Base-by-base conservation (phyloP, 2,113 vertebrate species). In the Cervus canadensis region DNA sequence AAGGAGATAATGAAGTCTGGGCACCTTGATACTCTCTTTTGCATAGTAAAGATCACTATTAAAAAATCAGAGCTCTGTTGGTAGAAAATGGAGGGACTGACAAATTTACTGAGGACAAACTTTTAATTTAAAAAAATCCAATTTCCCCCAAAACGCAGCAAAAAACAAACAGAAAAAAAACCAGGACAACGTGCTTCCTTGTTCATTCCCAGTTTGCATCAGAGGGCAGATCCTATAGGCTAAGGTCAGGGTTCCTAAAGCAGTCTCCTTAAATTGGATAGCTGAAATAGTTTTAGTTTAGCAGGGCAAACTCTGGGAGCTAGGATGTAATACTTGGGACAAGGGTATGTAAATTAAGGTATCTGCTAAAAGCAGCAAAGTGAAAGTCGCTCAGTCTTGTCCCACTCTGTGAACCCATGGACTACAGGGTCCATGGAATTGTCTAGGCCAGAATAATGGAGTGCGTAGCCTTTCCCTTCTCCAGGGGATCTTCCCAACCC, bases 291-390 rank as follows among this genome's bases (percentile, higher is more conserved):
- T 67, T 60, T 84, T 43, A 57, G 30, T 36, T 57, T 87, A 79
- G 43, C 17, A 64, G 28, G 25, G 3, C 7, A 50, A 64, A 4
- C 5, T 64, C 6, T 33, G 10, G 9, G 16, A 76, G 12, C 25
- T 57, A 60, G 3, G 48, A n/a, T 82, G 30, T 10, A 52, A 1
- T 52, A 82, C 79, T 7, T 50, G 25, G 23, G 10, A 17, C 13
- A 84, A 64, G 1, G 0, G 12, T 43, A 4, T 0, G 45, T 0
- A 52, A 64, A 25, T 64, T 11, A 45, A 30, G 4, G 1, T 48
- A 40, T 40, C n/a, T 71, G n/a, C n/a, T 17, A 71, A 36, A 67
- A 67, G 16, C 17, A 71, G n/a, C 17, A 36, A 36, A 71, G 64
- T 71, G 10, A 71, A 71, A 21, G 4, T 71, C 2, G 0, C n/a